phyloP scores from a whole-genome alignment of 2,888 invertebrate species.

The Hydrotaea cyrtoneurina region DNA sequence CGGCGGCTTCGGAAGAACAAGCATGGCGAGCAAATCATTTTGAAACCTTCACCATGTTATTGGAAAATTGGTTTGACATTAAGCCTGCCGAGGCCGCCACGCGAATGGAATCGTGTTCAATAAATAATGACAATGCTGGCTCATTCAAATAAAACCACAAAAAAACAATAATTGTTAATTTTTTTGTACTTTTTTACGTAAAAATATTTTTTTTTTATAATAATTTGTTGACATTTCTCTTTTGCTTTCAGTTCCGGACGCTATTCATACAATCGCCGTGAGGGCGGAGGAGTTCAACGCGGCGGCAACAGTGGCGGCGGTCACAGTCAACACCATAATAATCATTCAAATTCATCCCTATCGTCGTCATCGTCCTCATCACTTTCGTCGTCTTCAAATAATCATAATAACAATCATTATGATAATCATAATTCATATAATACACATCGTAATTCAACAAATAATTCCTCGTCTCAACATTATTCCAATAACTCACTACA shows the following conservation, averaged over 20 bases:
- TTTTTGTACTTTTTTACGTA: background rate
- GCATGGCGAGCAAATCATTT: too few species aligned
- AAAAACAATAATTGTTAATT: too few species aligned
- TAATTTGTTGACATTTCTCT: background rate
- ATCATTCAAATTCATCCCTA: constrained; percentile 73
- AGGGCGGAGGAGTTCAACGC: constrained; percentile 70
- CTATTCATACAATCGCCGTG: constrained; percentile 78
- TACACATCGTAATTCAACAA: constrained; percentile 59
- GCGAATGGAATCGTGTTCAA: too few species aligned
- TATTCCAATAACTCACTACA: constrained; percentile 64
- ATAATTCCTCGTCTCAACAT: constrained; percentile 68
- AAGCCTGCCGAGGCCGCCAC: too few species aligned
- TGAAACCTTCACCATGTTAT: too few species aligned
- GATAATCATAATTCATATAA: constrained; percentile 70
- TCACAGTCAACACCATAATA: constrained; percentile 67
- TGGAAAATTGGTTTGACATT: too few species aligned
- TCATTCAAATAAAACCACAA: too few species aligned
- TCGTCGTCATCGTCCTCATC: constrained; percentile 69
- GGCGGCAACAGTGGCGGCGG: constrained; percentile 68
- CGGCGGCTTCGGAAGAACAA: too few species aligned
- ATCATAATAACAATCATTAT: constrained; percentile 69
- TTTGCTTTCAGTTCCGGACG: constrained; percentile 71
- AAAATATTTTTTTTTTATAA: background rate
- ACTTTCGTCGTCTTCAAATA: constrained; percentile 71
- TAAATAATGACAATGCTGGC: too few species aligned